Evolutionary conservation across 2,888 invertebrate genomes (phyloP).

Genomic region (Vanessa cardui): DNA sequence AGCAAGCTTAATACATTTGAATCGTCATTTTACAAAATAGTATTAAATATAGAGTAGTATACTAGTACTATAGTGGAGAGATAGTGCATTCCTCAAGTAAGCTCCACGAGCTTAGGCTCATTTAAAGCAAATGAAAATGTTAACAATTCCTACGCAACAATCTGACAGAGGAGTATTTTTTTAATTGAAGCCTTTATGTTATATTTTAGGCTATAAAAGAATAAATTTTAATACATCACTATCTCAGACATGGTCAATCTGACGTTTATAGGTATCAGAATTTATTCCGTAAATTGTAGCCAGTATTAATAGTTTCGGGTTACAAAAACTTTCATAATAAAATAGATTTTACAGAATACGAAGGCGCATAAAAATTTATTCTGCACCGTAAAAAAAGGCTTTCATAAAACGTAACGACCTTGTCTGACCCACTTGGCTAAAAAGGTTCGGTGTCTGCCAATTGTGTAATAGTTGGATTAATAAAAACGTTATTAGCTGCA

Average conservation of each 20-base stretch:
- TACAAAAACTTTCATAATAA: slow-evolving; percentile 25
- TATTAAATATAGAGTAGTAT: too few species aligned
- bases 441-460: slow-evolving; percentile 29
- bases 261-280: too few species aligned
- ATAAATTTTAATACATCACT: background rate
- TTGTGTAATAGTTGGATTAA: slow-evolving; percentile 33
- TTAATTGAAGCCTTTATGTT: too few species aligned
- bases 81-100: too few species aligned
- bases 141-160: too few species aligned
- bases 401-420: slow-evolving; percentile 34
- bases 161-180: too few species aligned
- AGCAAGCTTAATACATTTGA: too few species aligned
- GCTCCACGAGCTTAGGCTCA: too few species aligned
- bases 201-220: background rate
- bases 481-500: background rate
- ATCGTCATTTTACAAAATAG: too few species aligned
- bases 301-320: slow-evolving; percentile 3
- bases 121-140: too few species aligned
- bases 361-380: slow-evolving; percentile 30
- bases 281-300: background rate
- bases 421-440: slow-evolving; percentile 39
- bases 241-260: too few species aligned
- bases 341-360: slow-evolving; percentile 27
- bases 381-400: slow-evolving; percentile 25
- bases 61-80: too few species aligned